Conservation (phyloP, 92 coral and sea anemone genomes). For the Epizoanthus scotinus region DNA sequence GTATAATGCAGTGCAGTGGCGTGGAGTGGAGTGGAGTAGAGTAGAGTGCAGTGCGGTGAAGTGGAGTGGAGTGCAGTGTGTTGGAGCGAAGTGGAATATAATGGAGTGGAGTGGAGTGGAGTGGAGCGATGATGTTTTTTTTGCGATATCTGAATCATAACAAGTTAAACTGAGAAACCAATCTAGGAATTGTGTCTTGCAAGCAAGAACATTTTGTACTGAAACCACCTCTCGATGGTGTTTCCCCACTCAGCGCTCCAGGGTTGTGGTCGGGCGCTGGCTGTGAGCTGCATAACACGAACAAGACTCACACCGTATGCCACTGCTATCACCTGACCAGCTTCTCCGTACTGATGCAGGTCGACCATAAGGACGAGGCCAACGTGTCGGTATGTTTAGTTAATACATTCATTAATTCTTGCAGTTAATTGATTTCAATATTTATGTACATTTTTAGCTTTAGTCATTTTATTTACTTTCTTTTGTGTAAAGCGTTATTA, state of each 20-base stretch:
- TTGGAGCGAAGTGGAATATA: not conserved
- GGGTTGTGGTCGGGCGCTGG: constrained; percentile 83
- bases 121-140: no score
- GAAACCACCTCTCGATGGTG: no score
- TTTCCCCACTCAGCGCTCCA: constrained; percentile 1
- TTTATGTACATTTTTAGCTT: no score
- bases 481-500: no score
- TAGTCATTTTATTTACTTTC: no score
- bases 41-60: not conserved
- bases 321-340: constrained; percentile 94
- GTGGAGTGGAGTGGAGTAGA: constrained; percentile 37
- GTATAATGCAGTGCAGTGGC: no score
- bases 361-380: constrained; percentile 21
- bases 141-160: no score
- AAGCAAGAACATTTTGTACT: no score
- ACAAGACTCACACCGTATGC: constrained; percentile 82
- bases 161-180: no score
- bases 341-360: constrained; percentile 53
- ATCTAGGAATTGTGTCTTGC: no score
- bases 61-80: constrained; percentile 14
- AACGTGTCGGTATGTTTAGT: constrained; percentile 39
- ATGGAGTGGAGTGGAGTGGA: no score
- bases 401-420: not conserved
- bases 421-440: not conserved
- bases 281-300: constrained; percentile 66